phyloP scores from a whole-genome alignment of 1,140 invertebrate genomes.

The Bathynomus jamesi region DNA sequence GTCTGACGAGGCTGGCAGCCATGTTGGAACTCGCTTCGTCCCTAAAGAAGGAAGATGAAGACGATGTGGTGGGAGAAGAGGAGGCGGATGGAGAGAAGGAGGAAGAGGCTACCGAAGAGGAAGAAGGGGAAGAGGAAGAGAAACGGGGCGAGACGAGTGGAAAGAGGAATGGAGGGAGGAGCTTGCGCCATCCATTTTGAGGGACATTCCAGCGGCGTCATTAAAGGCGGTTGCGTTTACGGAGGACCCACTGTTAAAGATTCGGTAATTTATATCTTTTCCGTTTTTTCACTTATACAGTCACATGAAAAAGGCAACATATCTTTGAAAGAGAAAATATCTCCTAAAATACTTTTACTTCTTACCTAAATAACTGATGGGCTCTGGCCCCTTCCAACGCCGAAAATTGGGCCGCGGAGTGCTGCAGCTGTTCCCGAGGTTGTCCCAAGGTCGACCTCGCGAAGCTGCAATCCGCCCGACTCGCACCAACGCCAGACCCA shows the following conservation, averaged over 20 bases:
- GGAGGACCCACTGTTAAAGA: neutral
- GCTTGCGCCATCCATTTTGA: neutral
- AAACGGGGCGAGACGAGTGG: neutral
- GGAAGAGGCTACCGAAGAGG: conserved; percentile 8
- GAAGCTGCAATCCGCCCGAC: neutral
- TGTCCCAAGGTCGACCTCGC: neutral
- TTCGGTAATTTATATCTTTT: too few species aligned
- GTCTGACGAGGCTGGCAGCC: conserved; percentile 27
- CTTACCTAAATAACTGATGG: neutral
- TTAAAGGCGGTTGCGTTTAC: neutral
- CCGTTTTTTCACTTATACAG: too few species aligned
- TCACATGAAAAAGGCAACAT: neutral
- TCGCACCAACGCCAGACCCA: neutral
- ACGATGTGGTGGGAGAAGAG: conserved; percentile 16
- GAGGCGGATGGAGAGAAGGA: conserved; percentile 19
- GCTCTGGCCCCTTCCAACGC: neutral
- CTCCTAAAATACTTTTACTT: neutral
- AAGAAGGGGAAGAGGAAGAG: neutral
- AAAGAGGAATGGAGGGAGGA: neutral
- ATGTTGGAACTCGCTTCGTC: conserved; percentile 27
- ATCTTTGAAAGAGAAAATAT: neutral
- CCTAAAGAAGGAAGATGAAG: conserved; percentile 28
- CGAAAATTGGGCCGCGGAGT: neutral
- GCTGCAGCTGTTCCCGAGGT: neutral
- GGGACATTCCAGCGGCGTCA: neutral